Base-by-base conservation (phyloP, 1,140 invertebrate species). In the Colletes latitarsis region DNA sequence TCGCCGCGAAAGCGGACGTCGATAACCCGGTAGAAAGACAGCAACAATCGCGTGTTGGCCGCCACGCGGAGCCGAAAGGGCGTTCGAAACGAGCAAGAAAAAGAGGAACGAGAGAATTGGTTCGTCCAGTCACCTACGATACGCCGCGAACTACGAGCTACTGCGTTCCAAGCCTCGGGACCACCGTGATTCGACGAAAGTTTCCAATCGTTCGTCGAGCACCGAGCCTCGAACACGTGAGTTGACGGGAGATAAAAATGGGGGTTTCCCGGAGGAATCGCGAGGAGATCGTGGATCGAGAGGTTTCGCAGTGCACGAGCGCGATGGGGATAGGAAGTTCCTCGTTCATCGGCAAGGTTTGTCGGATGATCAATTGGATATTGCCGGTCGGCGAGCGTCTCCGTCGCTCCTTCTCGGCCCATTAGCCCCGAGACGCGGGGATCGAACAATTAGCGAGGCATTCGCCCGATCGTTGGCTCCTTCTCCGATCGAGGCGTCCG, bases 361-460 rank as follows among this genome's bases (percentile, higher is more conserved):
- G 89, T 88, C 88, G 88, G 89, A 90, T 90, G 90, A 91, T 91
- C 90, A 91, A 91, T 91, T 90, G 89, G 89, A 91, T 90, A 90
- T 91, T 88, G 89, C 88, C 89, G 89, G 89, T 89, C 85, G 81
- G 52, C 67, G 85, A 82, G 73, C 14, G 43, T 85, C 84, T 77
- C 60, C 58, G 60, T 74, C 72, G 62, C 70, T 68, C 53, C 64
- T 49, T n/a, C 73, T 69, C 88, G 89, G 89, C 88, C 90, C 89
- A 89, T 91, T 90, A 91, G 89, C 86, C 88, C 82, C 84, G 84
- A 90, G 88, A 90, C 88, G 90, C 91, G 84, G 84, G 89, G 90
- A 91, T 91, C 91, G 89, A 89, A 90, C 91, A 92, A 92, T 92
- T 92, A 92, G 91, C 90, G 90, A 87, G 82, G 88, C 89, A 88